phyloP scores from a whole-genome alignment of 2,113 vertebrate species.

The Brachyhypopomus gauderio region DNA sequence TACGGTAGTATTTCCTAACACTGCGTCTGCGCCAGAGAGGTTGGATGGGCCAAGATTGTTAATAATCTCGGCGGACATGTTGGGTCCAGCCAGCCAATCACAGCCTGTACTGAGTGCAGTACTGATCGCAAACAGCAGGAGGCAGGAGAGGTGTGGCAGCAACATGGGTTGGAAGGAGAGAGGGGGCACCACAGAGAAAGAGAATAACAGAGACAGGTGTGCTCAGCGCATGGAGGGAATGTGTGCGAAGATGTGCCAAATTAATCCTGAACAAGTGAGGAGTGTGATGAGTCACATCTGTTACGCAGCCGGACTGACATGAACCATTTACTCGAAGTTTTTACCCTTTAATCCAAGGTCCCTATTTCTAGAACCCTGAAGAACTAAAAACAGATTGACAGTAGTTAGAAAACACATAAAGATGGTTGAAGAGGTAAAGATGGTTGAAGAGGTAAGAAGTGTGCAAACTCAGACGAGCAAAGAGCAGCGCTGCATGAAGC shows the following conservation, averaged over 20 bases:
- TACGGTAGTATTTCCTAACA: not conserved
- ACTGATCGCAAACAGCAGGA: conserved; percentile 60
- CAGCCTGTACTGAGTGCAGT: conserved; percentile 51
- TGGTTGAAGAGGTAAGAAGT: not conserved
- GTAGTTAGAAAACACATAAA: not conserved
- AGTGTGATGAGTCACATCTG: not conserved
- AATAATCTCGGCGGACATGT: conserved; percentile 66
- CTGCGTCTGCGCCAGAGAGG: conserved; percentile 19
- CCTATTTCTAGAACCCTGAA: not conserved
- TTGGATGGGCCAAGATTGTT: conserved; percentile 53
- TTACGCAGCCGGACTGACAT: conserved; percentile 12
- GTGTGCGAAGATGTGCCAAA: not conserved
- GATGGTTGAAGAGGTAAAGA: not conserved
- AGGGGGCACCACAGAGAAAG: conserved; percentile 67
- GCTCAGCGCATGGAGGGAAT: conserved; percentile 51
- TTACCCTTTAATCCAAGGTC: not conserved
- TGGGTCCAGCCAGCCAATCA: conserved; percentile 64
- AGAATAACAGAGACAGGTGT: conserved; percentile 59
- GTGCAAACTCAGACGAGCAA: not conserved
- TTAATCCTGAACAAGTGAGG: too few species aligned
- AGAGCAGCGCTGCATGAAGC: not conserved
- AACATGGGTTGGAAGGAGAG: conserved; percentile 82
- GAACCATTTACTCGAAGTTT: too few species aligned
- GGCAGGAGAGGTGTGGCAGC: conserved; percentile 65
- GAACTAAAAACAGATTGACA: not conserved